A percentile compares a stretch with the other conserved stretches of the same genome.
These are phyloP conservation scores for Ormyrus rosae DNA, from an alignment of 2,888 invertebrate species.

Conservation along the genomic window DNA sequence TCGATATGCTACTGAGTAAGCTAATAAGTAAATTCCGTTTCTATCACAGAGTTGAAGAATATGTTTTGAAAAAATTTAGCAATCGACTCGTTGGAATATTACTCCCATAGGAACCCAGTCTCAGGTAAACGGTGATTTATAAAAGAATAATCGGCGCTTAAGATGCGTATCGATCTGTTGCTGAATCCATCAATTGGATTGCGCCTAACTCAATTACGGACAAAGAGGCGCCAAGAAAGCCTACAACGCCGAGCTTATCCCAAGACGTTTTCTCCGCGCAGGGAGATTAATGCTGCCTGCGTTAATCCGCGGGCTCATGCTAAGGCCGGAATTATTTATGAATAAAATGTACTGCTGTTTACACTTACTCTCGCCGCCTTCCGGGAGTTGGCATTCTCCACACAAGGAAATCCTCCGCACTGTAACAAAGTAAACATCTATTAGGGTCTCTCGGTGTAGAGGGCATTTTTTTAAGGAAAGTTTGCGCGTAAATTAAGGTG, in stretches of 20 bases:
- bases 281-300: slow-evolving; percentile 33
- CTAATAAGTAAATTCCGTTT: too few species aligned
- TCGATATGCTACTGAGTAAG: too few species aligned
- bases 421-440: slow-evolving; percentile 63
- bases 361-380: slow-evolving; percentile 71
- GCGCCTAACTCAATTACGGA: slow-evolving; percentile 57
- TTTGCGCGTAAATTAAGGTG: too few species aligned
- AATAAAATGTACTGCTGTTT: neutral
- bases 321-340: neutral
- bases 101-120: neutral
- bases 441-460: neutral
- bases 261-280: slow-evolving; percentile 35
- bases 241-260: slow-evolving; percentile 54
- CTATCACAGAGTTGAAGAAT: too few species aligned
- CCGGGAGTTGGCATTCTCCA: slow-evolving; percentile 65
- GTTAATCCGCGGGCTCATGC: slow-evolving; percentile 19
- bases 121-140: too few species aligned
- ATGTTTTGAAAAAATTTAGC: too few species aligned
- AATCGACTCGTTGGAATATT: too few species aligned
- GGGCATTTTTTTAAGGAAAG: neutral
- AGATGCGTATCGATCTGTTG: slow-evolving; percentile 50
- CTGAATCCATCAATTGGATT: slow-evolving; percentile 59
- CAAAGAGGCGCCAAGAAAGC: slow-evolving; percentile 53
- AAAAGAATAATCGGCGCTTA: too few species aligned
- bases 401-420: slow-evolving; percentile 72